phyloP scores from a whole-genome alignment of 2,113 vertebrate species.

The Dromiciops gliroides region DNA sequence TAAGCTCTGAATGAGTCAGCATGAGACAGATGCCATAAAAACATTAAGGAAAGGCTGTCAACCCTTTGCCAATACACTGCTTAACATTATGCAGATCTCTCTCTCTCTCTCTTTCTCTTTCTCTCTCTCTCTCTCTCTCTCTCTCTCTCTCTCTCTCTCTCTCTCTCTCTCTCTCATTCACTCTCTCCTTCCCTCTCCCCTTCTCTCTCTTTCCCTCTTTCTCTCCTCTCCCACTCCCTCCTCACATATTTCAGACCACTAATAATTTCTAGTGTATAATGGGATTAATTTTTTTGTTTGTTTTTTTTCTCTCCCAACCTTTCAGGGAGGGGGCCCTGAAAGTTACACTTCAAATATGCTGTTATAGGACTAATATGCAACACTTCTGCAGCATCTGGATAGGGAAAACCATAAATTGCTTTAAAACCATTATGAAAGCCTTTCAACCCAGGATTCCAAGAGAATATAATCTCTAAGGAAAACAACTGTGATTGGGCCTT shows the following conservation, averaged over 20 bases:
- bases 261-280: not conserved
- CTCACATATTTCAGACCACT: not conserved
- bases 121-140: not conserved
- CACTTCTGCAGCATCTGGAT: not conserved
- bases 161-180: too few species aligned
- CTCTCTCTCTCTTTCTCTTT: not conserved
- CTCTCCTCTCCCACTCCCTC: too few species aligned
- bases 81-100: slow-evolving; percentile 15
- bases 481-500: not conserved
- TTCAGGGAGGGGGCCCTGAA: too few species aligned
- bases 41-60: slow-evolving; percentile 28
- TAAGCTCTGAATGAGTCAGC: slow-evolving; percentile 22
- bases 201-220: not conserved
- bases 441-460: not conserved
- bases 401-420: not conserved
- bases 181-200: too few species aligned
- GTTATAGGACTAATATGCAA: not conserved
- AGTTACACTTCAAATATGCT: not conserved
- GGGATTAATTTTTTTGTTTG: not conserved
- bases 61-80: not conserved
- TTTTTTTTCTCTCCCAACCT: not conserved
- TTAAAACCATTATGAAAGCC: not conserved
- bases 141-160: not conserved
- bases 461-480: not conserved
- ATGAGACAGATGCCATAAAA: not conserved